A percentile compares a stretch with the other conserved stretches of the same genome.
These are phyloP conservation scores for Seriola dumerili DNA, from an alignment of 2,113 vertebrate species.

Conservation along the genomic window DNA sequence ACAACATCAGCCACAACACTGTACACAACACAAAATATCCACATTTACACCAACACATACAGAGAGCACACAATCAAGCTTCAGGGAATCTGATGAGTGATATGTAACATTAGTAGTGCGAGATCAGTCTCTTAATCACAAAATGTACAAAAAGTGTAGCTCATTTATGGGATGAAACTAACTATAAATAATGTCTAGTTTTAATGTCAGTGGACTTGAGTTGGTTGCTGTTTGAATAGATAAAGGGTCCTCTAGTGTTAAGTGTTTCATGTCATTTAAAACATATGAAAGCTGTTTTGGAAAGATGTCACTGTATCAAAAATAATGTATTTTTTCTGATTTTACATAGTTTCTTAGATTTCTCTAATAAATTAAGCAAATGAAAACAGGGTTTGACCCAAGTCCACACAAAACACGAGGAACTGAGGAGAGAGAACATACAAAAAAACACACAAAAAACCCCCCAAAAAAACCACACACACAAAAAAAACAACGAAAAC, in stretches of 20 bases:
- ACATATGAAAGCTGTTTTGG: neutral
- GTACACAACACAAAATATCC: constrained; percentile 17
- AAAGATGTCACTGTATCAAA: neutral
- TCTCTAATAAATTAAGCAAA: neutral
- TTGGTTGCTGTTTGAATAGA: neutral
- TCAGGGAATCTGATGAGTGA: constrained; percentile 2
- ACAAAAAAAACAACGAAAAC: neutral
- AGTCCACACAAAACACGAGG: neutral
- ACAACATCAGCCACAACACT: constrained; percentile 32
- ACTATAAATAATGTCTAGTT: neutral
- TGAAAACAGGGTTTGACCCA: constrained; percentile 42
- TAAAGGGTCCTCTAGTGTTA: neutral
- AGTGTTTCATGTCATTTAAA: too few species aligned
- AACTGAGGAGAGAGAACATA: neutral
- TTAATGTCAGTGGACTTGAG: neutral
- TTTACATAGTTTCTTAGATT: too few species aligned
- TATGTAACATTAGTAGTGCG: neutral
- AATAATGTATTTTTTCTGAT: too few species aligned
- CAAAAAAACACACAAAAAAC: neutral
- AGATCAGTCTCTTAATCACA: neutral
- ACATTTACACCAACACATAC: neutral
- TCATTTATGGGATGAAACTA: neutral
- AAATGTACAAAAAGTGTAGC: neutral
- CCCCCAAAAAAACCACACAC: neutral
- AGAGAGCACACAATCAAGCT: constrained; percentile 11